Evolutionary conservation across 2,797 vertebrate genomes (phyloP).

Genomic region (Pyrocephalus nanus): DNA sequence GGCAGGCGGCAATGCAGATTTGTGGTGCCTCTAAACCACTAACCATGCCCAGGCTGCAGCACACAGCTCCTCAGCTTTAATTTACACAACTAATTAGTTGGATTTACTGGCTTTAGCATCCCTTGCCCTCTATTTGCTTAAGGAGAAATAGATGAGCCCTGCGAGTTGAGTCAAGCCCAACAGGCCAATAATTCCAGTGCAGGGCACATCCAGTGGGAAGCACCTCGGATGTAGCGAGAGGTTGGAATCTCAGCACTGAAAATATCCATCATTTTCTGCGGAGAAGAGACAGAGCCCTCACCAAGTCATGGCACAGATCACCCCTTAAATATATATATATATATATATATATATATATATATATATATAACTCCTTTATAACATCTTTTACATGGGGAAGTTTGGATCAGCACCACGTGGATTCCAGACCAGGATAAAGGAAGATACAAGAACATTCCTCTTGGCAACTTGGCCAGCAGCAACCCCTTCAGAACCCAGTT

Average conservation of each 20-base stretch:
- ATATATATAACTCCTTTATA: not conserved
- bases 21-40: slow-evolving; percentile 20
- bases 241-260: not conserved
- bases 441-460: not conserved
- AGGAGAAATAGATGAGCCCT: slow-evolving; percentile 26
- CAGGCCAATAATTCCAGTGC: not conserved
- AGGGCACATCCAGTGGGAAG: not conserved
- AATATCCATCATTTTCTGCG: not conserved
- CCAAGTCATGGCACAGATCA: accelerated
- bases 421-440: not conserved
- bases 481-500: accelerated
- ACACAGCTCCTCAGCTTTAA: not conserved
- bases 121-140: not conserved
- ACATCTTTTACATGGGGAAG: not conserved
- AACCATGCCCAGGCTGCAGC: not conserved
- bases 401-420: not conserved
- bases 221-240: not conserved
- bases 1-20: slow-evolving; percentile 35
- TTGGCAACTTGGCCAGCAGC: accelerated
- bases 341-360: no score
- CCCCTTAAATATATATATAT: no score
- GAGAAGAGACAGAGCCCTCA: not conserved
- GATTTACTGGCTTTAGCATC: slow-evolving; percentile 46
- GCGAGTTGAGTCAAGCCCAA: not conserved
- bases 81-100: slow-evolving; percentile 53